Evolutionary conservation across 1,140 invertebrate genomes (phyloP), one percentile per base, ranked within the genome.

Genomic region (Oryctes rhinoceros): DNA sequence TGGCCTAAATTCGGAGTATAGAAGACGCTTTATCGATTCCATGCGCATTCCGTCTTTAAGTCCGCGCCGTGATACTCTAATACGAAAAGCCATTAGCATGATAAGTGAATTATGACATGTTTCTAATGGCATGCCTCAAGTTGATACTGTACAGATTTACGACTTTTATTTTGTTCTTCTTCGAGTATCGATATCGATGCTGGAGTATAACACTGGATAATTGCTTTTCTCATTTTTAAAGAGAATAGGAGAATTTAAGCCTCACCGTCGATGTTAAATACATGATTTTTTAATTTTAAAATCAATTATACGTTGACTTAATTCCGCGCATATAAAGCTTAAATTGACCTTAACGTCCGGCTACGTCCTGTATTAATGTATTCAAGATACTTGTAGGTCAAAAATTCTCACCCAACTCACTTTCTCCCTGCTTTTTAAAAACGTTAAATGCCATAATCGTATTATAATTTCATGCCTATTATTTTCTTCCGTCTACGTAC

Each of bases 21-120:
- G 65, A 71, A 37, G 35, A 30, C 35, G 65, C 24, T 71, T 71
- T 71, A 71, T 71, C 65, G 65, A 15, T 24, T 71, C 65, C 24
- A 35, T 71, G 65, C 37, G 65, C 65, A 35, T 71, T 71, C 35
- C 35, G 18, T 71, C 35, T 71, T 71, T 71, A 71, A 71, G 24
- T 71, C 65, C 11, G 4, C 13, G 35, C 65, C 18, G 53, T 18
- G 53, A 24, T 71, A 24, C 24, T 71, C 24, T 37, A 71, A 71
- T 71, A 71, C 35, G 65, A 35, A 71, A 71, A 71, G 65, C 65
- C 24, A 71, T 71, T 71, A 71, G 24, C 65, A 24, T 37, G 65
- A 71, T 71, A 71, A 71, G 35, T 35, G 65, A 71, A 71, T 35
- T 71, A 71, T 71, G 65, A 35, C 35, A 37, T 37, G 18, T 37